Evolutionary conservation across 2,113 vertebrate genomes (phyloP).

Genomic region (Lepus europaeus): DNA sequence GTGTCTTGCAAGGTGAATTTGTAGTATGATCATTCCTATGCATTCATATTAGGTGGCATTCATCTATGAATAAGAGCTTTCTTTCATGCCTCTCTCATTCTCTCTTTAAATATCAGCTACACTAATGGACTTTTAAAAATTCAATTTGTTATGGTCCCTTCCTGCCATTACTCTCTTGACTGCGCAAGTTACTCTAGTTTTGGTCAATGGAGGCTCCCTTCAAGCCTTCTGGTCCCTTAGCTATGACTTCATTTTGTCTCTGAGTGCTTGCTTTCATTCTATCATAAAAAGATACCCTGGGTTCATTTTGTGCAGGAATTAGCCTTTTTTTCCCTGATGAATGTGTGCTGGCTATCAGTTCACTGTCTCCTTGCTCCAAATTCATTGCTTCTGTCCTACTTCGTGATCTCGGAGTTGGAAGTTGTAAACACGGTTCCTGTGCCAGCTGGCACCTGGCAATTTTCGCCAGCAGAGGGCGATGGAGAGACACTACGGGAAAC

Average conservation of each 20-base stretch:
- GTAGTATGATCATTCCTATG: background rate
- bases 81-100: background rate
- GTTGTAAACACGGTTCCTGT: background rate
- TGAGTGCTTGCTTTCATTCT: background rate
- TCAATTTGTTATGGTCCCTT: background rate
- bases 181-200: background rate
- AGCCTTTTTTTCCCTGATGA: background rate
- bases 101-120: background rate
- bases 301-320: background rate
- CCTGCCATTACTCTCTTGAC: background rate
- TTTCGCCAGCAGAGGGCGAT: conserved; percentile 72
- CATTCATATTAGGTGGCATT: background rate
- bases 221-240: background rate
- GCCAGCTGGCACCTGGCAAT: background rate
- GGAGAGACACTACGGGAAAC: background rate
- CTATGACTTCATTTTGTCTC: background rate
- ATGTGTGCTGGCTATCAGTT: background rate
- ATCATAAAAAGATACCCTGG: background rate
- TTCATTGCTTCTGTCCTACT: background rate
- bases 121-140: background rate
- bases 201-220: background rate
- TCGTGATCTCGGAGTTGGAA: background rate
- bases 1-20: conserved; percentile 5
- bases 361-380: background rate
- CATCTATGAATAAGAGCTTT: background rate